Evolutionary conservation across 2,113 vertebrate species (phyloP), one percentile per base, ranked within the genome.

Genomic region (Mobula hypostoma): DNA sequence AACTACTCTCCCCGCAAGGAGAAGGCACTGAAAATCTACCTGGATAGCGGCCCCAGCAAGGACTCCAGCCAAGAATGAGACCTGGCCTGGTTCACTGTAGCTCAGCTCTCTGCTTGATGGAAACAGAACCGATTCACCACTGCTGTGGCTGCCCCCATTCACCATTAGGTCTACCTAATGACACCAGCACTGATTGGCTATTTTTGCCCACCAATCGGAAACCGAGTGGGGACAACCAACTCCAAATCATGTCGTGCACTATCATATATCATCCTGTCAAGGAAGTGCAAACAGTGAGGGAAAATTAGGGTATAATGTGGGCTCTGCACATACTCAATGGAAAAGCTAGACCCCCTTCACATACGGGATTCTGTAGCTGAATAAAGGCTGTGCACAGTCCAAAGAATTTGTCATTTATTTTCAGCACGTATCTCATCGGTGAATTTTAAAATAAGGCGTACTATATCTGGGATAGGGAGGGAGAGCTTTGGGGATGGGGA

Each of bases 21-120:
- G 96, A 99, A 99, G 96, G 99, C 99, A 96, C 98, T 99, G 94
- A 99, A 99, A 97, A 99, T 99, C 96, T 99, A 99, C 96, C 96
- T 99, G 96, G 99, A 99, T 66, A 98, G 98, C 94, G 98, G 98
- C 87, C 98, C 98, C 94, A 97, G 97, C 96, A 99, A 98, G 97
- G 99, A 99, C 96, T 95, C 97, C 91, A 97, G 97, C 95, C 99
- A 98, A 96, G 99, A 99, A 97, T 99, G 98, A 99, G 95, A 66
- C 77, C 63, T 27, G 2, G 58, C 68, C 48, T 5, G 29, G 32
- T 0, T 76, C 27, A 94, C 96, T 96, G 96, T 96, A 96, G 96
- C 97, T 96, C 95, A 95, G 96, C 96, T 96, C 95, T 95, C 96
- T 95, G 95, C 96, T 95, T 95, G 96, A 96, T 95, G 94, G 94